phyloP scores from a whole-genome alignment of 2,888 invertebrate genomes.

The Pemphredon lugubris region DNA sequence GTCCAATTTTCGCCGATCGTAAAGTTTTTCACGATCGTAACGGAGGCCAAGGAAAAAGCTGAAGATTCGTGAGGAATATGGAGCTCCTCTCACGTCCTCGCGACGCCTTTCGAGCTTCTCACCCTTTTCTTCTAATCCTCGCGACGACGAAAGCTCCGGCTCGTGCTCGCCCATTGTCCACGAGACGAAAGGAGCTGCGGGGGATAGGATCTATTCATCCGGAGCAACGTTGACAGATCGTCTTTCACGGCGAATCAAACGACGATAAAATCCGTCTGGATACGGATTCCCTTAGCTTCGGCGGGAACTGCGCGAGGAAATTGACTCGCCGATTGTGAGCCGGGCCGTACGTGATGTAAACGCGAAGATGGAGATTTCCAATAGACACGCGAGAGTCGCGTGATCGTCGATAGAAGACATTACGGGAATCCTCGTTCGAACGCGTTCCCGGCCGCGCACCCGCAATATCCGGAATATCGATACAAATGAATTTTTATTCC shows the following conservation, averaged over 20 bases:
- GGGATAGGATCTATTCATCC: conserved; percentile 40
- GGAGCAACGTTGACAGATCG: conserved; percentile 43
- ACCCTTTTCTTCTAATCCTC: conserved; percentile 22
- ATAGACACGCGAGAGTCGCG: not conserved
- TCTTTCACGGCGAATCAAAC: conserved; percentile 49
- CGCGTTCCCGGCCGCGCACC: too few relatives aligned
- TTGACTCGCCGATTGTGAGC: conserved; percentile 28
- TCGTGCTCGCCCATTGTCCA: conserved; percentile 48
- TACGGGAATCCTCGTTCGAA: not conserved
- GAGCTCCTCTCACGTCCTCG: conserved; percentile 23
- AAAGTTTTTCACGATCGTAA: too few relatives aligned
- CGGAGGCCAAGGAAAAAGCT: too few relatives aligned
- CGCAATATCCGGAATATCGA: not conserved
- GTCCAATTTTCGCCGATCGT: too few relatives aligned
- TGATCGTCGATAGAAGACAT: not conserved
- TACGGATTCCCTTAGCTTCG: conserved; percentile 20
- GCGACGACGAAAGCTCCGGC: conserved; percentile 24
- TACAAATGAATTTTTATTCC: not conserved
- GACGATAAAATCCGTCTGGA: conserved; percentile 49
- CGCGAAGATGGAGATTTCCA: not conserved
- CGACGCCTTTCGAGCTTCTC: conserved; percentile 18
- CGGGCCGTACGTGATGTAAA: conserved; percentile 7
- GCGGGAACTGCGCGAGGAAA: conserved; percentile 13
- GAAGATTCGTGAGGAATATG: conserved; percentile 58
- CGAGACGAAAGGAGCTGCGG: conserved; percentile 21